Conservation (phyloP, 2,797 vertebrate species). For the Catostomus latipinnis region DNA sequence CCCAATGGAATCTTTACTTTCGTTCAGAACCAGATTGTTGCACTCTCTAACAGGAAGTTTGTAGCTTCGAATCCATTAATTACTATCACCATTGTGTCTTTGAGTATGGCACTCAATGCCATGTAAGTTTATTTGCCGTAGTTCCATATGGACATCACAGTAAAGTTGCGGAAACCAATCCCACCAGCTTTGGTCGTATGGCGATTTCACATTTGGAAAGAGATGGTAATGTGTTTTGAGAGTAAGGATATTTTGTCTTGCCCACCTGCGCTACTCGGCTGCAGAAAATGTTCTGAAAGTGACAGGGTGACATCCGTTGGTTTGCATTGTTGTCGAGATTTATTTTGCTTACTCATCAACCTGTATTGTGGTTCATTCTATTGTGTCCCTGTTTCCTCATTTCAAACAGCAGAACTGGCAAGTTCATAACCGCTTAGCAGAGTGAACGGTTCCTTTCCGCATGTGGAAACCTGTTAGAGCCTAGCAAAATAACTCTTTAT, state of each 20-base stretch:
- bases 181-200: no score
- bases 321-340: conserved; percentile 24
- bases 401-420: conserved; percentile 36
- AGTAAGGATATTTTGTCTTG: not conserved
- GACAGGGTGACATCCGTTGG: conserved; percentile 8
- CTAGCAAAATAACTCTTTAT: conserved; percentile 6
- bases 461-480: not conserved
- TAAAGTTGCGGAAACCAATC: no score
- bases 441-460: not conserved
- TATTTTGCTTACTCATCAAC: conserved; percentile 56
- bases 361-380: conserved; percentile 57
- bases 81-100: no score
- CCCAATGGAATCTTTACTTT: no score
- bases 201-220: no score
- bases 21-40: no score
- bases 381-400: conserved; percentile 53
- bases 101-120: no score
- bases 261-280: not conserved
- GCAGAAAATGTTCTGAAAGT: conserved; percentile 2
- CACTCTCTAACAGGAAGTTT: no score
- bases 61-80: no score
- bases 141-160: no score
- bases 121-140: no score
- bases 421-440: not conserved
- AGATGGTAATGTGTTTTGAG: not conserved